Evolutionary conservation across 2,888 invertebrate genomes (phyloP).

Genomic region (Scaptomyza caliginosa): DNA sequence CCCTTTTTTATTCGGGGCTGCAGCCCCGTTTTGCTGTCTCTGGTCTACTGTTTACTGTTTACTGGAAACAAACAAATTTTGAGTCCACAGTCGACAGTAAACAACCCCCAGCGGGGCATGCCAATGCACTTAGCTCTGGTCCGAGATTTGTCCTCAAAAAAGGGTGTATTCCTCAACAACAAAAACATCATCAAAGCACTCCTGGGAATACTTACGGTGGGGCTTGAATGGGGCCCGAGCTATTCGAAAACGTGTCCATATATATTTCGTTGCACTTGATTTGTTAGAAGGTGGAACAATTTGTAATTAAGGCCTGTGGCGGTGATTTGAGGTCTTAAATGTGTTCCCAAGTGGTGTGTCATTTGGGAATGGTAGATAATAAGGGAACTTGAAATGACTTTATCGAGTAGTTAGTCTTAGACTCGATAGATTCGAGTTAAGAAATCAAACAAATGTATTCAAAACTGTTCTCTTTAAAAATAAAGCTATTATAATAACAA

Average conservation of each 20-base stretch:
- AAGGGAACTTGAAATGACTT: not conserved
- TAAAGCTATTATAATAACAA: not conserved
- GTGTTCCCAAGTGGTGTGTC: slow-evolving; percentile 5
- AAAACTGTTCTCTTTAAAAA: not conserved
- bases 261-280: slow-evolving; percentile 37
- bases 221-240: slow-evolving; percentile 10
- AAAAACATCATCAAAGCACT: slow-evolving; percentile 48
- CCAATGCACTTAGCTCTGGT: slow-evolving; percentile 62
- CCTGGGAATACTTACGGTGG: slow-evolving; percentile 33
- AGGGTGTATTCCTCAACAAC: slow-evolving; percentile 25
- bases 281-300: slow-evolving; percentile 26
- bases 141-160: slow-evolving; percentile 38
- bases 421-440: no score
- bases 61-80: slow-evolving; percentile 69
- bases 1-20: slow-evolving; percentile 23
- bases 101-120: slow-evolving; percentile 58
- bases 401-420: no score
- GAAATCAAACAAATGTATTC: not conserved
- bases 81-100: slow-evolving; percentile 22
- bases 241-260: slow-evolving; percentile 16
- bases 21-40: no score
- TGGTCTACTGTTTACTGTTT: no score
- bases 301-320: slow-evolving; percentile 45
- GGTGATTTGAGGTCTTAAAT: slow-evolving; percentile 36
- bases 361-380: slow-evolving; percentile 9